A percentile compares a stretch with the other conserved stretches of the same genome.
These are phyloP conservation scores for Urocitellus parryii DNA, from an alignment of 2,113 vertebrate species.

Conservation along the genomic window DNA sequence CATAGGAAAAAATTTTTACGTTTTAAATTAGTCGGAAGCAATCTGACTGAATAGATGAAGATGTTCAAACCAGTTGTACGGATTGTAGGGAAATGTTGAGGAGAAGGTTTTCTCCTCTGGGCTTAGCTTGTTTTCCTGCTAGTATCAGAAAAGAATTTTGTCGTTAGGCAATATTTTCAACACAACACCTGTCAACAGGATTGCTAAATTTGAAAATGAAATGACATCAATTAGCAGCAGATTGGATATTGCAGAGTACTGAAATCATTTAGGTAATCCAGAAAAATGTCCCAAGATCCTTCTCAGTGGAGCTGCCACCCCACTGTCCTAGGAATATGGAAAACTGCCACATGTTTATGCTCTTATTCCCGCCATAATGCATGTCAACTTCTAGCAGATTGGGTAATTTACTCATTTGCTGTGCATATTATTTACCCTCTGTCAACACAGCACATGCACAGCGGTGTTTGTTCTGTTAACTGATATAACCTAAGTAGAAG, in stretches of 20 bases:
- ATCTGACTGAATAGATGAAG: not conserved
- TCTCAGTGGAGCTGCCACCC: not conserved
- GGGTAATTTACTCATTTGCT: not conserved
- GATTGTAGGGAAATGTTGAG: not conserved
- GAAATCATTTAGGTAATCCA: not conserved
- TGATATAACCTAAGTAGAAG: not conserved
- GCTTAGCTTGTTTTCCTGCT: not conserved
- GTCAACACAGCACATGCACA: not conserved
- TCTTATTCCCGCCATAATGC: no score
- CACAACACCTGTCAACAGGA: not conserved
- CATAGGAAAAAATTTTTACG: not conserved
- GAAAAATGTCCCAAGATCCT: not conserved
- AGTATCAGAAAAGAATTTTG: not conserved
- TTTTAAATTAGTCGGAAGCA: not conserved
- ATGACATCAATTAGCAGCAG: not conserved
- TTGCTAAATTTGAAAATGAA: not conserved
- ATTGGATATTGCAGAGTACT: not conserved
- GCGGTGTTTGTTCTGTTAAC: not conserved
- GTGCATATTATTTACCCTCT: not conserved
- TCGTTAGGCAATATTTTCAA: not conserved
- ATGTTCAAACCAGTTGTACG: not conserved
- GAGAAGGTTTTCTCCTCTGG: not conserved
- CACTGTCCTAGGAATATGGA: no score
- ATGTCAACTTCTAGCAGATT: not conserved
- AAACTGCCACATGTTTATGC: no score